Evolutionary conservation across 2,888 invertebrate species (phyloP).

Genomic region (Norana najaformis): DNA sequence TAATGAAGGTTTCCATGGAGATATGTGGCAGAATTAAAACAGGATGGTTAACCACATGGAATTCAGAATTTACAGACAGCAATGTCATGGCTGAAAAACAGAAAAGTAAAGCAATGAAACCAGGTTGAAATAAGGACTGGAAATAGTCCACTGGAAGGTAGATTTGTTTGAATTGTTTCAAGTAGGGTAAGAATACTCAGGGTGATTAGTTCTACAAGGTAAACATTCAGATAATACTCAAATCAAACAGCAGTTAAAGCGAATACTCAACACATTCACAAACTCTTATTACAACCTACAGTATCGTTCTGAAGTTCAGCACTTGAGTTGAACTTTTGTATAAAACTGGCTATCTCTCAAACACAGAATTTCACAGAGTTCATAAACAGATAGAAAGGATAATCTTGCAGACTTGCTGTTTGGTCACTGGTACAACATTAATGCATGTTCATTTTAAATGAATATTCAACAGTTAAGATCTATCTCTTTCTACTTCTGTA

Average conservation of each 20-base stretch:
- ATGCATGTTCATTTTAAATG: constrained; percentile 13
- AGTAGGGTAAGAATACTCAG: not conserved
- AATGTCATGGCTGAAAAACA: not conserved
- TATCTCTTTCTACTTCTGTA: not conserved
- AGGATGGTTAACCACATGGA: not conserved
- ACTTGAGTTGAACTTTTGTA: not conserved
- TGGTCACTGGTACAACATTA: not conserved
- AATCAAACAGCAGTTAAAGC: not conserved
- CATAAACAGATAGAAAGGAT: not conserved
- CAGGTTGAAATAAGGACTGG: too few species aligned
- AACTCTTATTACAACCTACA: not conserved
- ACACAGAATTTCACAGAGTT: not conserved
- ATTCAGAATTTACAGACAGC: not conserved
- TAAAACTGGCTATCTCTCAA: not conserved
- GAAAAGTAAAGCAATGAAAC: not conserved
- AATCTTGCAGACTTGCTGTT: not conserved
- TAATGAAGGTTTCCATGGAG: not conserved
- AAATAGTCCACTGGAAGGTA: not conserved
- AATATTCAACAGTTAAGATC: not conserved
- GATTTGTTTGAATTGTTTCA: not conserved
- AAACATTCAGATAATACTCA: not conserved
- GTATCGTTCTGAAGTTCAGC: not conserved
- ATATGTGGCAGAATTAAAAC: not conserved
- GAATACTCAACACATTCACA: not conserved
- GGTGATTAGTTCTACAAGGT: not conserved